phyloP scores from a whole-genome alignment of 1,140 invertebrate genomes.

The Subanguina moxae region DNA sequence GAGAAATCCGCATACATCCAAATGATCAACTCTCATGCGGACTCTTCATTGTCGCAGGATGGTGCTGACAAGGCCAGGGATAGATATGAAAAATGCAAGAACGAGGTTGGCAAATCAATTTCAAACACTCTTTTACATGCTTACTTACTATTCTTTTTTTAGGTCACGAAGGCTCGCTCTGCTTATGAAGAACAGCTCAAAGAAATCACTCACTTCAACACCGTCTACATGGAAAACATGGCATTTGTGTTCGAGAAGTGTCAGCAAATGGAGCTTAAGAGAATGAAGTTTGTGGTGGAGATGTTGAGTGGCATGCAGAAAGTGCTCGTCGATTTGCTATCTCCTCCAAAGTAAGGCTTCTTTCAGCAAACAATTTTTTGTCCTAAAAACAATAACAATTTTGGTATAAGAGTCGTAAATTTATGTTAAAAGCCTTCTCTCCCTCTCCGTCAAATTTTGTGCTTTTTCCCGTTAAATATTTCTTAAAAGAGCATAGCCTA shows the following conservation, averaged over 20 bases:
- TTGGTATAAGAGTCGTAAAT: no score
- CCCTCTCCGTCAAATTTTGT: no score
- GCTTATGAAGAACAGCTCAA: conserved; percentile 45
- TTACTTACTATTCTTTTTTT: conserved; percentile 16
- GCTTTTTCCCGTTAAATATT: no score
- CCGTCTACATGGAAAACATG: conserved; percentile 53
- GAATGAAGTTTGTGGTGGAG: conserved; percentile 52
- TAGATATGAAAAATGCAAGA: conserved; percentile 45
- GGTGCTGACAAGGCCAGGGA: conserved; percentile 45
- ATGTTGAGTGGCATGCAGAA: conserved; percentile 51
- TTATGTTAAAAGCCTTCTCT: no score
- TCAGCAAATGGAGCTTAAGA: conserved; percentile 52
- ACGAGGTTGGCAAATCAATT: conserved; percentile 38
- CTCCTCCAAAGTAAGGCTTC: conserved; percentile 29
- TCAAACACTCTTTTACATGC: neutral
- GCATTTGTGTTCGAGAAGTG: conserved; percentile 59
- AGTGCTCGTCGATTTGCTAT: conserved; percentile 43
- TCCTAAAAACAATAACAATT: no score
- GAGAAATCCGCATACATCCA: conserved; percentile 57
- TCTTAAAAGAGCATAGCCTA: no score
- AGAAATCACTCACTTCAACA: conserved; percentile 47
- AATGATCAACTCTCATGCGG: conserved; percentile 43
- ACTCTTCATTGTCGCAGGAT: conserved; percentile 16
- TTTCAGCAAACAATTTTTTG: neutral
- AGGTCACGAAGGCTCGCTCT: conserved; percentile 34